Evolutionary conservation across 2,113 vertebrate genomes (phyloP).

Genomic region (Desmodus rotundus): DNA sequence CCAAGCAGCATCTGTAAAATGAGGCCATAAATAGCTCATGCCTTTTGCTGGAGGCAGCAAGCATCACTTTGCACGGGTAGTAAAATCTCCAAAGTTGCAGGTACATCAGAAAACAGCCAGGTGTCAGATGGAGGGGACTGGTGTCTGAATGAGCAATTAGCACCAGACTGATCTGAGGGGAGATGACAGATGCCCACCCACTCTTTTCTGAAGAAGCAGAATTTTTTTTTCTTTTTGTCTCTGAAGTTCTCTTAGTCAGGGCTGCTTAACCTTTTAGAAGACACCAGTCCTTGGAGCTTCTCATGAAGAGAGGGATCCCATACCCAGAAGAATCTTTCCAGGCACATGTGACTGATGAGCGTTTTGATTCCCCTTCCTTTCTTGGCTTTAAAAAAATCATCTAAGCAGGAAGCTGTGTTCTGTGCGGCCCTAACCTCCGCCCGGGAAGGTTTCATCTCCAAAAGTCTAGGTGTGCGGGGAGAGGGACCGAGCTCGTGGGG

Average conservation of each 20-base stretch:
- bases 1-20: constrained; percentile 57
- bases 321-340: background rate
- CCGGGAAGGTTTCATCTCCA: background rate
- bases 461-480: background rate
- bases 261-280: background rate
- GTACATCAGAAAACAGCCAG: constrained; percentile 37
- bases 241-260: background rate
- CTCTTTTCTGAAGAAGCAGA: constrained; percentile 24
- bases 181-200: background rate
- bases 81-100: constrained; percentile 61
- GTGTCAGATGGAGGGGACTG: constrained; percentile 64
- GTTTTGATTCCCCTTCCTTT: background rate
- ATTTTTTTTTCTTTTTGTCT: background rate
- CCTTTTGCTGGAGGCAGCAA: constrained; percentile 54
- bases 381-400: background rate
- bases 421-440: background rate
- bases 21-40: constrained; percentile 58
- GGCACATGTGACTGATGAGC: background rate
- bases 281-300: background rate
- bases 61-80: constrained; percentile 25
- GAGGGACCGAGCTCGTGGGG: background rate
- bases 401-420: background rate
- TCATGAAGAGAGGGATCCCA: background rate
- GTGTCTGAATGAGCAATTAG: constrained; percentile 61
- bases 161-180: background rate